Evolutionary conservation across 2,888 invertebrate genomes (phyloP).

Genomic region (Elgonia sp.): DNA sequence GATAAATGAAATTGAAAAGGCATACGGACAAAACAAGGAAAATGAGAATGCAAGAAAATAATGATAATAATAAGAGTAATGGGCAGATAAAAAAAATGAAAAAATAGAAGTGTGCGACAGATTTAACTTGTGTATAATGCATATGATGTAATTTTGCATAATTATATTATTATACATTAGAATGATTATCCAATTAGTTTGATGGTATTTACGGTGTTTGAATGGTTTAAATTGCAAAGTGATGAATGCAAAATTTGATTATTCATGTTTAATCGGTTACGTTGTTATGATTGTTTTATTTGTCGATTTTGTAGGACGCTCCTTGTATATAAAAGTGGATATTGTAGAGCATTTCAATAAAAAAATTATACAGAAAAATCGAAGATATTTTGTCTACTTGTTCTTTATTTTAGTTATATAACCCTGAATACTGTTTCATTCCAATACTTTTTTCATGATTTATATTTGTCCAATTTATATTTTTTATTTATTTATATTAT

Average conservation of each 20-base stretch:
- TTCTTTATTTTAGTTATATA: too few species aligned
- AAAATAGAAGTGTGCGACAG: slow-evolving; percentile 5
- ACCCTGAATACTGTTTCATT: too few species aligned
- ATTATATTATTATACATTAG: slow-evolving; percentile 45
- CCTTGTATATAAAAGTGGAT: slow-evolving; percentile 45
- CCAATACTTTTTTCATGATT: too few species aligned
- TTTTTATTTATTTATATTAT: too few species aligned
- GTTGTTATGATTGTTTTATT: slow-evolving; percentile 49
- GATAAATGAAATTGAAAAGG: background rate
- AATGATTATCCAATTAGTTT: slow-evolving; percentile 41
- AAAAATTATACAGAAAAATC: background rate
- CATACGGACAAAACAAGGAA: background rate
- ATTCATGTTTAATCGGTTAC: slow-evolving; percentile 47
- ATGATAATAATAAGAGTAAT: background rate
- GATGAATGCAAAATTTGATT: slow-evolving; percentile 39
- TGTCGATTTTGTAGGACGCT: slow-evolving; percentile 36
- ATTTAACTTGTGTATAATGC: slow-evolving; percentile 12
- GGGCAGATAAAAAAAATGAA: background rate
- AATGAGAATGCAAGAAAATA: background rate
- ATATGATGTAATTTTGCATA: slow-evolving; percentile 21
- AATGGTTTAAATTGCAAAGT: slow-evolving; percentile 42
- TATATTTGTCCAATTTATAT: too few species aligned
- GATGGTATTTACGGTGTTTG: slow-evolving; percentile 43
- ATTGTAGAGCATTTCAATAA: slow-evolving; percentile 51
- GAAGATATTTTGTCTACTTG: too few species aligned